These are phyloP conservation scores for Alligator sinensis DNA, from an alignment of 2,113 vertebrate genomes.

Conservation along the genomic window DNA sequence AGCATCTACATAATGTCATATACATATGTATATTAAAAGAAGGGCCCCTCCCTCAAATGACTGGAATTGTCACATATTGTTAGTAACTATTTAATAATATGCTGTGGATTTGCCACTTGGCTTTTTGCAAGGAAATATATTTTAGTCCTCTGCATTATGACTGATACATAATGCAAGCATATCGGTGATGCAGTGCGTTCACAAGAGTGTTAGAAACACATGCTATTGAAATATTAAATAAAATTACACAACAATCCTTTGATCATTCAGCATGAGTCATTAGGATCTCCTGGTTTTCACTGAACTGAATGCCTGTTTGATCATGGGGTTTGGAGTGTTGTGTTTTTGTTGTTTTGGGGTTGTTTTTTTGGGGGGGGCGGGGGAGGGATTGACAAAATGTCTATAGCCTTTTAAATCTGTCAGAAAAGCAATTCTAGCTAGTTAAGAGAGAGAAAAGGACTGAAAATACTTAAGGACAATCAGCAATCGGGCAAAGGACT, in stretches of 20 bases:
- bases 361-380: constrained; percentile 2
- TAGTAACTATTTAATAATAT: not conserved
- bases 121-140: not conserved
- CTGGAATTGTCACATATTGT: not conserved
- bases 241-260: not conserved
- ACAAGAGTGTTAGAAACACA: not conserved
- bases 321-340: not conserved
- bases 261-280: not conserved
- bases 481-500: not conserved
- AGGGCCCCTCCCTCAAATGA: not conserved
- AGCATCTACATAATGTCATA: not conserved
- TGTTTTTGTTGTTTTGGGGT: too few relatives aligned
- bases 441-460: not conserved
- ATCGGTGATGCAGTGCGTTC: not conserved
- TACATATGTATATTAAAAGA: not conserved
- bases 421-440: not conserved
- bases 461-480: not conserved
- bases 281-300: constrained; percentile 45
- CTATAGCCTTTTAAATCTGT: not conserved
- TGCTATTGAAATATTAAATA: not conserved
- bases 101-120: not conserved
- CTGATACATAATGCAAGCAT: too few relatives aligned
- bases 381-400: not conserved
- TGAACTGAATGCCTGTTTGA: not conserved
- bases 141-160: not conserved